Conservation (phyloP, 2,113 vertebrate species). For the Jaculus jaculus region DNA sequence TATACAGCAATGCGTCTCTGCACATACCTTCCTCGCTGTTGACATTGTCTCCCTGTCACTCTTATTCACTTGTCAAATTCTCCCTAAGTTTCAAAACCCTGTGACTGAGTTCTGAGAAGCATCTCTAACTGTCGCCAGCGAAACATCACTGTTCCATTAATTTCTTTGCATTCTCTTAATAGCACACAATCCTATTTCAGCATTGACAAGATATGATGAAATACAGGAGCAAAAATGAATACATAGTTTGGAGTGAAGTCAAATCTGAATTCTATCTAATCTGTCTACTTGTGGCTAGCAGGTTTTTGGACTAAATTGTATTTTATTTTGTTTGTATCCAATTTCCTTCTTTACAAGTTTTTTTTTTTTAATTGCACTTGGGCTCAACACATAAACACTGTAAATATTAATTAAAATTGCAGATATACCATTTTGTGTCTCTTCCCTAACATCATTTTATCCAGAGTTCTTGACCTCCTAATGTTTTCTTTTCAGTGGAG, state of each 20-base stretch:
- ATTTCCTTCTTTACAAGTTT: not conserved
- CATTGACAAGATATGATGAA: not conserved
- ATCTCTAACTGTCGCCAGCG: not conserved
- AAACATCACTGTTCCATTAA: not conserved
- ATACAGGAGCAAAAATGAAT: not conserved
- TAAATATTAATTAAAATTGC: not conserved
- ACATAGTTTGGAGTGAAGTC: not conserved
- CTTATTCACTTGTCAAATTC: constrained; percentile 22
- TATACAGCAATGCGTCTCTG: not conserved
- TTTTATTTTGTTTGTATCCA: not conserved
- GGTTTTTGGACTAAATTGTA: not conserved
- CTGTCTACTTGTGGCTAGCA: not conserved
- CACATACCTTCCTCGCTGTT: not conserved
- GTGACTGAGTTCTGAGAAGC: not conserved
- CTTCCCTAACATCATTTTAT: not conserved
- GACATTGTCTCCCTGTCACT: not conserved
- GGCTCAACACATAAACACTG: not conserved
- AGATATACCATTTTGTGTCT: not conserved
- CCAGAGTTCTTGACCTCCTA: not conserved
- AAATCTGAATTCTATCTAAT: not conserved
- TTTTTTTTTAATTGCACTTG: not conserved
- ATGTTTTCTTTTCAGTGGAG: not conserved
- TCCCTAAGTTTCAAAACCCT: constrained; percentile 30
- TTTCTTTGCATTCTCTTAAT: not conserved
- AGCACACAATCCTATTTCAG: not conserved